Percentiles rank a stretch among this genome's conserved stretches.
Evolutionary conservation across 2,113 vertebrate species (phyloP).

Genomic region (Halcyon malimbica): DNA sequence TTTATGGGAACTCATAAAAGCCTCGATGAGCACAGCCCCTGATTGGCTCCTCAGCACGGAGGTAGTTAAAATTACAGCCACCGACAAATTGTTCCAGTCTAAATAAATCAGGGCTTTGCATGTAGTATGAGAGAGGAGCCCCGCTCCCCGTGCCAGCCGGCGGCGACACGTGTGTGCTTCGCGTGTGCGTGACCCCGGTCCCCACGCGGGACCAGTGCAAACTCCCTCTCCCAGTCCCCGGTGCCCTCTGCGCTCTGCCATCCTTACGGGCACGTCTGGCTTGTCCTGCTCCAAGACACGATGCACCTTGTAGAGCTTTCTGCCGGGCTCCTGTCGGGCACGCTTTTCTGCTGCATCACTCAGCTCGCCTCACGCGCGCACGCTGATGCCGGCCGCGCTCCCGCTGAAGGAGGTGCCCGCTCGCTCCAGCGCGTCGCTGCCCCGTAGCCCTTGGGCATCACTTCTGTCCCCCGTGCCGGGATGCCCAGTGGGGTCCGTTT

Average conservation of each 20-base stretch:
- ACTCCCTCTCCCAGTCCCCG: accelerated
- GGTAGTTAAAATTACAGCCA: constrained; percentile 86
- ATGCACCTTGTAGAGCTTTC: accelerated
- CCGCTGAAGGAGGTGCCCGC: not conserved
- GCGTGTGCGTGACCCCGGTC: accelerated
- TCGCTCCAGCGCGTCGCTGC: not conserved
- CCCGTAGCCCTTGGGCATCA: not conserved
- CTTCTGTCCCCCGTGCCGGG: accelerated
- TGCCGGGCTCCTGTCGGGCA: not conserved
- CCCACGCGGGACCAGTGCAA: accelerated
- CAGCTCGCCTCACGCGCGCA: accelerated
- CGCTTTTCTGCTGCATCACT: not conserved
- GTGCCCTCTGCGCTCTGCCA: not conserved
- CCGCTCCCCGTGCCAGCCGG: not conserved
- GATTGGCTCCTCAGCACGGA: constrained; percentile 81
- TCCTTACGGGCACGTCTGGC: accelerated
- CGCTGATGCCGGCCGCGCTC: accelerated
- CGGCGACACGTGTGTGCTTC: not conserved
- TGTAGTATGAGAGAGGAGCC: constrained; percentile 9
- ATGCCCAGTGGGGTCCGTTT: not conserved
- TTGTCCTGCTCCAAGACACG: accelerated
- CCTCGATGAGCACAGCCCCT: constrained; percentile 68
- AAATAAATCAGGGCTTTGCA: constrained; percentile 78
- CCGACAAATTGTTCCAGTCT: constrained; percentile 84
- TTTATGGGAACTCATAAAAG: constrained; percentile 86